phyloP scores from a whole-genome alignment of 2,113 vertebrate genomes.

The Eurystomus gularis region DNA sequence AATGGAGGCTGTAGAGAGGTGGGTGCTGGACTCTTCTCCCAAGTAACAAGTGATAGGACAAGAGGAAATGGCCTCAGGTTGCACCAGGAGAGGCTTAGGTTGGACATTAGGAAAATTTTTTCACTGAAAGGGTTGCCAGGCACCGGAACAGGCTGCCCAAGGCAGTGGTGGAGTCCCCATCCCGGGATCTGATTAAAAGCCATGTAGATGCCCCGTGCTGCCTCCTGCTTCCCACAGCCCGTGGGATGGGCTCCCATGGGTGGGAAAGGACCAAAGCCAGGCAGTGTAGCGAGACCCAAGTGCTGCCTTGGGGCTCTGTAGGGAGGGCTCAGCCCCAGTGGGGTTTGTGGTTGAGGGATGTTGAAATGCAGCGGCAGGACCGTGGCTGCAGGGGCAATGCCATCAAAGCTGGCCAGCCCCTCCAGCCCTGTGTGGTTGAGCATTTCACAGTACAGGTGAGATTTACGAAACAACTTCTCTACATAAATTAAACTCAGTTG shows the following conservation, averaged over 20 bases:
- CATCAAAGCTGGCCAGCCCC: background rate
- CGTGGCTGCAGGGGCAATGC: accelerated
- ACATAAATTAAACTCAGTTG: background rate
- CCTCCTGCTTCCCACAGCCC: background rate
- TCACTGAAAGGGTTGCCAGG: no score
- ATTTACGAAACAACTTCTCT: background rate
- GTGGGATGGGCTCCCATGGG: accelerated
- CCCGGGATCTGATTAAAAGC: no score
- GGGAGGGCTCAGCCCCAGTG: accelerated
- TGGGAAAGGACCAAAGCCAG: accelerated
- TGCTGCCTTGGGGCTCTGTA: accelerated
- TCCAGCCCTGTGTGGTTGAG: accelerated
- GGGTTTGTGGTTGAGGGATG: background rate
- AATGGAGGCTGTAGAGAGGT: no score
- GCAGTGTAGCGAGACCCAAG: accelerated
- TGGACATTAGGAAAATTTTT: no score
- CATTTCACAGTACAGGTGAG: background rate
- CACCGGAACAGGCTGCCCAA: no score
- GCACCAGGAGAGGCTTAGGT: no score
- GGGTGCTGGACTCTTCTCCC: no score
- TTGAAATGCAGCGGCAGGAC: background rate
- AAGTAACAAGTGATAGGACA: no score
- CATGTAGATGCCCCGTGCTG: accelerated
- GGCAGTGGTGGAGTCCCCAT: no score
- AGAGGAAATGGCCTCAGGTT: no score